Conservation (phyloP, 2,888 invertebrate species). For the Hetaerina titia region DNA sequence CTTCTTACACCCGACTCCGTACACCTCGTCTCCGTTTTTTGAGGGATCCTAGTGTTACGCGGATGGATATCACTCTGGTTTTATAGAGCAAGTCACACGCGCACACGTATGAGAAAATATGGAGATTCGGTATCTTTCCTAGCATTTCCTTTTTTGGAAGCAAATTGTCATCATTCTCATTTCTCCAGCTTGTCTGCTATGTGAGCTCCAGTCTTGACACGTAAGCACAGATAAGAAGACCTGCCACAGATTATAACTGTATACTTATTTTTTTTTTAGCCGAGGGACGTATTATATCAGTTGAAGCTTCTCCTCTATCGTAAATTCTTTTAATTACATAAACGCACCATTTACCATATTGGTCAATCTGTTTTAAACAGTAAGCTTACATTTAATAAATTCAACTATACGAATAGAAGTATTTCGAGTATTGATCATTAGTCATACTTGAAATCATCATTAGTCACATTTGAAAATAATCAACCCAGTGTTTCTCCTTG, state of each 20-base stretch:
- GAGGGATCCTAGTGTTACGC: conserved; percentile 26
- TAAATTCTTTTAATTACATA: too few relatives aligned
- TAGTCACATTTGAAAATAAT: too few relatives aligned
- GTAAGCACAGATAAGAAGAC: background rate
- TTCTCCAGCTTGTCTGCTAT: background rate
- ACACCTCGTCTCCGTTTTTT: too few relatives aligned
- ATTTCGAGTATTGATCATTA: too few relatives aligned
- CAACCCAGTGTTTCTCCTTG: too few relatives aligned
- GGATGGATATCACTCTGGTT: conserved; percentile 12
- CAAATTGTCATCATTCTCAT: background rate
- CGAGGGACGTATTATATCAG: background rate
- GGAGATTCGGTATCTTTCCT: background rate
- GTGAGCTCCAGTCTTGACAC: background rate
- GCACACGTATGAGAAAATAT: background rate
- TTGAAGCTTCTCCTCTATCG: background rate
- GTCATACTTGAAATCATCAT: too few relatives aligned
- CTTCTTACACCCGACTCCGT: background rate
- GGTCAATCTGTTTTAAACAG: too few relatives aligned
- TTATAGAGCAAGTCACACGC: background rate
- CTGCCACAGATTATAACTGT: background rate
- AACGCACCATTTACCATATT: too few relatives aligned
- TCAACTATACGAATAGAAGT: too few relatives aligned
- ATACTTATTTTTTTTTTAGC: background rate
- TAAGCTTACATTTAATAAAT: too few relatives aligned
- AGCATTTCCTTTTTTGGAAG: background rate